Evolutionary conservation across 2,797 vertebrate genomes (phyloP), one percentile per base, ranked within the genome.

Genomic region (Neosalanx taihuensis): DNA sequence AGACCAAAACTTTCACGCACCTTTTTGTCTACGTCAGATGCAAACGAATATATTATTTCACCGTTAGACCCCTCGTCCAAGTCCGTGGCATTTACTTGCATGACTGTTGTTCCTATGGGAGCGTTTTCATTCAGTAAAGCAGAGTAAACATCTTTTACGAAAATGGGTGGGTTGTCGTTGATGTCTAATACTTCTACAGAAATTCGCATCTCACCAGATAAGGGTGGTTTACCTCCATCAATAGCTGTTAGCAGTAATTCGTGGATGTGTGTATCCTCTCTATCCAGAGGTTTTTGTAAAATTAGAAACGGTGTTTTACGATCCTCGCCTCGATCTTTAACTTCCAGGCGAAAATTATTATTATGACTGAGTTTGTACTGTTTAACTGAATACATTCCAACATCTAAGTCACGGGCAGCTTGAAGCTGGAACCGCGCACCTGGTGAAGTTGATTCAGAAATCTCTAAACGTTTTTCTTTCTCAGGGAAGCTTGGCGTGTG

Each of bases 291-390:
- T 57, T 87, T 88, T 23, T 86, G 83, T 46, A 88, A 70, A 74
- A 82, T 6, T 51, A 86, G 3, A 41, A 79, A 59, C 1, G 82
- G 82, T 63, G 79, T 72, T 69, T 87, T 83, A 30, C 84, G 66
- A 46, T 85, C 81, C 12, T 82, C 79, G 1, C 74, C 81, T 37
- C 76, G 67, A 6, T 83, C 83, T 46, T 85, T 83, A 0, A 83
- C 61, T 18, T 87, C 82, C 53, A 91, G 64, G n/a, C 80, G 72
- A 67, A 89, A 90, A 58, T 83, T 69, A 0, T 87, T 82, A n/a
- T 77, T 89, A 0, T 70, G 72, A 51, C 79, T 85, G 4, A 90
- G 70, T 66, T 72, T 84, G 15, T 90, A 90, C 31, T 76, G 75
- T 57, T 83, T 81, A 12, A 89, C 46, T 2, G 81, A 71, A 6